A percentile compares a stretch with the other conserved stretches of the same genome.
Evolutionary conservation across 2,888 invertebrate genomes (phyloP).

Genomic region (Drosophila longiperda): DNA sequence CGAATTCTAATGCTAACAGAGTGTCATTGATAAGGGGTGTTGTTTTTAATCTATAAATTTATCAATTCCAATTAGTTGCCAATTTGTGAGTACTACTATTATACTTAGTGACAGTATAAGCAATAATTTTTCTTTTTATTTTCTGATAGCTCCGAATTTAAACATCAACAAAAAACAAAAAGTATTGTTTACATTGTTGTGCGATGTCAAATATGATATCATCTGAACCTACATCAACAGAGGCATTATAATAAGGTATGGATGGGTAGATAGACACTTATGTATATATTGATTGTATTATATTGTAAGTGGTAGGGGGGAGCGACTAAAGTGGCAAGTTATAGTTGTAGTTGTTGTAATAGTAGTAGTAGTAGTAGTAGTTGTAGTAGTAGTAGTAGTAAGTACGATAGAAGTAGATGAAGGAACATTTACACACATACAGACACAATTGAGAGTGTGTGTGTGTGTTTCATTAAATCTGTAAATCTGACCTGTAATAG

Average conservation of each 20-base stretch:
- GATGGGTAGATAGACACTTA: slow-evolving; percentile 7
- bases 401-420: slow-evolving; percentile 56
- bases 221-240: slow-evolving; percentile 19
- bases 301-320: not conserved
- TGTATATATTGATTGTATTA: slow-evolving; percentile 2
- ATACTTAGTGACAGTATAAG: slow-evolving; percentile 26
- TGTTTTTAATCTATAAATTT: not conserved
- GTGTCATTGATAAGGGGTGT: slow-evolving; percentile 18
- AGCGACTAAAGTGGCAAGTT: slow-evolving; percentile 44
- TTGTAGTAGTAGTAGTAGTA: slow-evolving; percentile 11
- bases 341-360: slow-evolving; percentile 17
- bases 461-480: slow-evolving; percentile 39
- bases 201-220: slow-evolving; percentile 10
- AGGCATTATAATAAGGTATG: slow-evolving; percentile 1
- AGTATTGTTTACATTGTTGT: slow-evolving; percentile 11
- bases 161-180: slow-evolving; percentile 6
- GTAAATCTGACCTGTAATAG: slow-evolving; percentile 83
- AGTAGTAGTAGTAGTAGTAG: slow-evolving; percentile 10
- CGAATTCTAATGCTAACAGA: slow-evolving; percentile 21
- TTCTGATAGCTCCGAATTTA: not conserved
- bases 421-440: slow-evolving; percentile 57
- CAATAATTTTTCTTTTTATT: not conserved
- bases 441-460: slow-evolving; percentile 37
- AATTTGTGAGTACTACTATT: slow-evolving; percentile 10
- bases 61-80: slow-evolving; percentile 17